These are phyloP conservation scores for Cryptocheilus praepositus DNA, from an alignment of 2,888 invertebrate genomes.

Conservation along the genomic window DNA sequence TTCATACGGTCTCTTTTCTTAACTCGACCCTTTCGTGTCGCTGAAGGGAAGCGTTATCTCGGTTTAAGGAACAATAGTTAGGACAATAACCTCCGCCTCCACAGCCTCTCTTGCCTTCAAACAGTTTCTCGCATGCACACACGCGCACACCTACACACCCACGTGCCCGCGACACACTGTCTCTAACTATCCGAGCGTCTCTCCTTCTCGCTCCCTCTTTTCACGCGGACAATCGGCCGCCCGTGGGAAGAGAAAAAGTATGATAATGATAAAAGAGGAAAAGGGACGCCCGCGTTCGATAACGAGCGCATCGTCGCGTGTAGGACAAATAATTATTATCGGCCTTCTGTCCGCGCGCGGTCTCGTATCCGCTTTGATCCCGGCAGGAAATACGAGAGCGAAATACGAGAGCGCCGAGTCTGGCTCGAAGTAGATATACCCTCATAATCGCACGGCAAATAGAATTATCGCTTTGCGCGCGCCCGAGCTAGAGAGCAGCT, in stretches of 20 bases:
- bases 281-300: slow-evolving; percentile 41
- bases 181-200: not conserved
- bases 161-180: slow-evolving; percentile 8
- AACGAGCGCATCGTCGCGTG: slow-evolving; percentile 61
- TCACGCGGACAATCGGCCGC: not conserved
- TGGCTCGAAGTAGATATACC: slow-evolving; percentile 72
- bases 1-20: no score
- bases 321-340: slow-evolving; percentile 70
- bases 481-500: slow-evolving; percentile 49
- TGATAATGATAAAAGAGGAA: slow-evolving; percentile 28
- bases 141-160: not conserved
- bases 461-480: slow-evolving; percentile 71
- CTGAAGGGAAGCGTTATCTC: no score
- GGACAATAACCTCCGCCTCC: no score
- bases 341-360: slow-evolving; percentile 62
- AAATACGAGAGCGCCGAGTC: slow-evolving; percentile 62
- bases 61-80: no score
- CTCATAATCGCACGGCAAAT: slow-evolving; percentile 73
- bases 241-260: slow-evolving; percentile 9
- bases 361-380: slow-evolving; percentile 64
- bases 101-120: no score
- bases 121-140: slow-evolving; percentile 1
- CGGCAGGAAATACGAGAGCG: slow-evolving; percentile 61
- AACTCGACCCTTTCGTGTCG: no score
- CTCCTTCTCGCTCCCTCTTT: not conserved